These are phyloP conservation scores for Butastur rufipennis DNA, from an alignment of 2,113 vertebrate genomes.

Conservation along the genomic window DNA sequence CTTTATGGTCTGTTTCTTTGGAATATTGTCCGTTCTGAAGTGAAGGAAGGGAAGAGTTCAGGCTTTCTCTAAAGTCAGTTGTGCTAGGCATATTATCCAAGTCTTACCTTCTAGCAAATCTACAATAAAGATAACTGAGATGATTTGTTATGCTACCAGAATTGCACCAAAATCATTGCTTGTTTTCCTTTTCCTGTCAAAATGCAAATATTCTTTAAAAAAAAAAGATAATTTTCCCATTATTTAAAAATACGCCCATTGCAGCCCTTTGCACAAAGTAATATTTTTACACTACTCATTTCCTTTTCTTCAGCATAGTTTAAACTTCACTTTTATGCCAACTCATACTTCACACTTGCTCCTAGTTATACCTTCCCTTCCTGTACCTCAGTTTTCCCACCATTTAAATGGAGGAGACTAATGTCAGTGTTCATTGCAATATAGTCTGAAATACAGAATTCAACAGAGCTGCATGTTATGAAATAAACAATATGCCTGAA, in stretches of 20 bases:
- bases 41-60: not conserved
- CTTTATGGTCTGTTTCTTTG: not conserved
- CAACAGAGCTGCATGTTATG: not conserved
- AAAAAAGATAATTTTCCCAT: not conserved
- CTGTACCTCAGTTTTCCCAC: not conserved
- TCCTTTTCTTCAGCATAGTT: not conserved
- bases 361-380: not conserved
- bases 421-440: not conserved
- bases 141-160: not conserved
- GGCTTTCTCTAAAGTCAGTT: not conserved
- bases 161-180: not conserved
- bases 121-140: not conserved
- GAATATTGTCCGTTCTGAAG: not conserved
- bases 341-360: not conserved
- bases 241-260: not conserved
- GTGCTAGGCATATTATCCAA: not conserved
- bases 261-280: not conserved
- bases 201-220: not conserved
- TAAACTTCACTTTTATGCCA: not conserved
- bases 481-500: not conserved
- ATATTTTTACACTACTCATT: not conserved
- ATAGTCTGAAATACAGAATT: not conserved
- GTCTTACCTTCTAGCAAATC: not conserved
- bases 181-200: not conserved
- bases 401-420: not conserved